Percentiles rank a stretch among this genome's conserved stretches.
Evolutionary conservation across 2,888 invertebrate genomes (phyloP).

Genomic region (Timandra comae): DNA sequence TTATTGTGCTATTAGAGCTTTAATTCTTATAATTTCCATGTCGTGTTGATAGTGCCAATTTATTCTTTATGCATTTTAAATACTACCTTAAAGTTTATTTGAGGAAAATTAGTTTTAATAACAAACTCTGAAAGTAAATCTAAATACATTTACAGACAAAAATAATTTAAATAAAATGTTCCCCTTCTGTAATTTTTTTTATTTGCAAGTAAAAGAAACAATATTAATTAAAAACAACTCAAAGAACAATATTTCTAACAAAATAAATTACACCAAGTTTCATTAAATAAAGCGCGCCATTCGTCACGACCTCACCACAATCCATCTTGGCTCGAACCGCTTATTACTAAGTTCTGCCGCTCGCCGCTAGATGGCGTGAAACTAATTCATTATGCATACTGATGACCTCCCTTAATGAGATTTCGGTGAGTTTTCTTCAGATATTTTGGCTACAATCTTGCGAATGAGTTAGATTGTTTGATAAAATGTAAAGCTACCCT

Average conservation of each 20-base stretch:
- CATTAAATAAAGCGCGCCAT: slow-evolving; percentile 21
- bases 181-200: no score
- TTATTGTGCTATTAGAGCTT: no score
- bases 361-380: slow-evolving; percentile 58
- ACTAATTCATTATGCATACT: slow-evolving; percentile 87
- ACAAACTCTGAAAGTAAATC: no score
- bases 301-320: slow-evolving; percentile 35
- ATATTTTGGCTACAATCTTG: slow-evolving; percentile 53
- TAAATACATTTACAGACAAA: no score
- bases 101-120: no score
- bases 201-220: slow-evolving; percentile 4
- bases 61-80: no score
- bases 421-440: slow-evolving; percentile 49
- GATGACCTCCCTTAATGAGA: slow-evolving; percentile 83
- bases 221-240: slow-evolving; percentile 9
- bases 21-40: no score
- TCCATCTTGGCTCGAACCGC: no score
- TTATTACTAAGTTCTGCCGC: slow-evolving; percentile 52
- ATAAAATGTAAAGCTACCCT: slow-evolving; percentile 34
- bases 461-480: slow-evolving; percentile 55
- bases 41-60: no score
- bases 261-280: slow-evolving; percentile 15
- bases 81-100: no score
- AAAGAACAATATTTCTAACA: neutral
- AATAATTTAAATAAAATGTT: no score